A percentile compares a stretch with the other conserved stretches of the same genome.
Conservation (phyloP, 2,113 vertebrate species). For the Atherinomorus stipes region DNA sequence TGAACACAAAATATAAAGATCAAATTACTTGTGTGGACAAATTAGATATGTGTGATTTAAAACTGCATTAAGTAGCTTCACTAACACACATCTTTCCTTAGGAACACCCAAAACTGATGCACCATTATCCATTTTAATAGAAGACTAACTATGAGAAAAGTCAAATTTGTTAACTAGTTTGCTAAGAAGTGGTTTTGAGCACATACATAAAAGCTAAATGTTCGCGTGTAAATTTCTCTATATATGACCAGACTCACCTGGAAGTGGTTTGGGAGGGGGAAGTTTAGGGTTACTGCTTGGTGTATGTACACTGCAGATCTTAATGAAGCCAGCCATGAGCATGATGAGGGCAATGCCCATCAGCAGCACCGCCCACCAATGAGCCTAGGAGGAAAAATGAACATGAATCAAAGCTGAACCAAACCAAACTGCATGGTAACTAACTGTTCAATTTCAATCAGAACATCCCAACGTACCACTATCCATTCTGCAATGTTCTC, state of each 20-base stretch:
- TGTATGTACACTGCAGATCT: slow-evolving; percentile 99
- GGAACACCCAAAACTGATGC: too few relatives aligned
- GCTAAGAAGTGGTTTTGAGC: too few relatives aligned
- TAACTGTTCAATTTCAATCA: neutral
- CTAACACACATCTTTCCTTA: too few relatives aligned
- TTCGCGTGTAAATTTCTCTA: neutral
- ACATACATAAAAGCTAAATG: neutral
- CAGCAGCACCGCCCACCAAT: slow-evolving; percentile 98
- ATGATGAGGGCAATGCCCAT: slow-evolving; percentile 99
- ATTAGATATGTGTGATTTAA: too few relatives aligned
- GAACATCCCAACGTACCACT: slow-evolving; percentile 85
- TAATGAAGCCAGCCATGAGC: slow-evolving; percentile 99
- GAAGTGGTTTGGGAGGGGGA: slow-evolving; percentile 97
- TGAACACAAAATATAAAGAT: too few relatives aligned
- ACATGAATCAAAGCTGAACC: slow-evolving; percentile 75
- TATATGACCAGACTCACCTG: slow-evolving; percentile 85
- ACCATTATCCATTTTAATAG: too few relatives aligned
- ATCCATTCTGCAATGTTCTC: slow-evolving; percentile 99
- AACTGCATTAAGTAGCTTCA: too few relatives aligned
- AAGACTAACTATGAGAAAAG: too few relatives aligned
- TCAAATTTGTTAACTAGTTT: too few relatives aligned
- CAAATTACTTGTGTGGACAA: too few relatives aligned
- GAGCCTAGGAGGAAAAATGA: slow-evolving; percentile 80
- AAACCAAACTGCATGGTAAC: slow-evolving; percentile 12
- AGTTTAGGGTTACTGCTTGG: slow-evolving; percentile 99